Evolutionary conservation across 2,113 vertebrate genomes (phyloP), one percentile per base, ranked within the genome.

Genomic region (Neogobius melanostomus): DNA sequence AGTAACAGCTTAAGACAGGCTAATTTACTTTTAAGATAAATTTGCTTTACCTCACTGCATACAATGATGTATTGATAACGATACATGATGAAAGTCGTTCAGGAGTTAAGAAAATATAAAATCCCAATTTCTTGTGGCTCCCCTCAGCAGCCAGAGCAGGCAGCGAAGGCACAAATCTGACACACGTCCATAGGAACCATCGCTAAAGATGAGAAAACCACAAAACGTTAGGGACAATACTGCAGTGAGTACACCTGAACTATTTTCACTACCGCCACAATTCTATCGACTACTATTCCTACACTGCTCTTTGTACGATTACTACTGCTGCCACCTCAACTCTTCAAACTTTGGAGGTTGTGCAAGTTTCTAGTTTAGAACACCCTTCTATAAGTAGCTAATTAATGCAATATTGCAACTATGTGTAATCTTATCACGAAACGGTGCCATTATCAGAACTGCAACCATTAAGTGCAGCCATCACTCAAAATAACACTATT

Each of bases 101-200:
- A 36, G 28, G 28, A 36, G 4, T 36, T 36, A 36, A 36, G 28
- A 36, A 36, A 36, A 36, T 36, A 36, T 14, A 57, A 59, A 60
- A 66, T 10, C 61, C 16, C 9, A 49, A 56, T 8, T 10, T 17
- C 56, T 43, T 42, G 75, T 43, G 11, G 14, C 12, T 66, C 15
- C 1, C 12, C 71, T 90, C 84, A 94, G 88, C 95, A 96, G 16
- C 95, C 95, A 0, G 94, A 89, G 78, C 95, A 96, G 81, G 95
- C 95, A 0, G 93, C 92, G 0, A 90, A 95, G 8, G 94, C 93
- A 47, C 95, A 96, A 79, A 96, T 93, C 82, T 96, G 95, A 71
- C 95, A 96, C 0, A 87, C 65, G 2, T 89, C 91, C 1, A 92
- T 9, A 3, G 92, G 84, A 66, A 86, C 90, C 77, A 76, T 10